These are phyloP conservation scores for Epistrophella euchroma DNA, from an alignment of 2,888 invertebrate species.

Conservation along the genomic window DNA sequence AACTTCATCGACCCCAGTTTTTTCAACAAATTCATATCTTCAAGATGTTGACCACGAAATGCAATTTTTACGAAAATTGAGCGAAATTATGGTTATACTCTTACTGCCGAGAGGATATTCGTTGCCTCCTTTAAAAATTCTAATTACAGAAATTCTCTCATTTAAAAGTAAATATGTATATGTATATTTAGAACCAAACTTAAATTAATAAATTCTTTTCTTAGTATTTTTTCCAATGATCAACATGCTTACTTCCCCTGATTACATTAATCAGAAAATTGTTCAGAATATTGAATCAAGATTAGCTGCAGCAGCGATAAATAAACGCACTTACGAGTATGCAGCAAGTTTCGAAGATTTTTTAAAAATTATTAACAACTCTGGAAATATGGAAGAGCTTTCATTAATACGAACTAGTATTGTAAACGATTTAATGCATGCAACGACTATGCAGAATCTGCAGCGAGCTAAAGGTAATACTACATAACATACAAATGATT, in stretches of 20 bases:
- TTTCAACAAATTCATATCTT: constrained; percentile 90
- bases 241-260: constrained; percentile 93
- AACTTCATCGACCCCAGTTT: constrained; percentile 87
- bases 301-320: constrained; percentile 90
- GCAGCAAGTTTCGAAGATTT: constrained; percentile 96
- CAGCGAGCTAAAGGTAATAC: constrained; percentile 90
- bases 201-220: neutral
- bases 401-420: constrained; percentile 93
- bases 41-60: constrained; percentile 90
- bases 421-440: constrained; percentile 96
- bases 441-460: constrained; percentile 94
- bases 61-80: constrained; percentile 91
- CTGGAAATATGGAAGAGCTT: constrained; percentile 92
- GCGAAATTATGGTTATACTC: constrained; percentile 92
- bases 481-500: neutral
- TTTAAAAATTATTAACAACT: constrained; percentile 92
- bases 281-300: constrained; percentile 93
- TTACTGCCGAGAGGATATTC: constrained; percentile 93
- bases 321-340: constrained; percentile 92
- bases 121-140: constrained; percentile 90
- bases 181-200: neutral
- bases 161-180: constrained; percentile 88
- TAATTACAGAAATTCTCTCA: constrained; percentile 92
- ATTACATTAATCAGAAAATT: constrained; percentile 95
- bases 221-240: constrained; percentile 90